Conservation (phyloP, 2,113 vertebrate genomes). For the Eudorcas thomsonii region DNA sequence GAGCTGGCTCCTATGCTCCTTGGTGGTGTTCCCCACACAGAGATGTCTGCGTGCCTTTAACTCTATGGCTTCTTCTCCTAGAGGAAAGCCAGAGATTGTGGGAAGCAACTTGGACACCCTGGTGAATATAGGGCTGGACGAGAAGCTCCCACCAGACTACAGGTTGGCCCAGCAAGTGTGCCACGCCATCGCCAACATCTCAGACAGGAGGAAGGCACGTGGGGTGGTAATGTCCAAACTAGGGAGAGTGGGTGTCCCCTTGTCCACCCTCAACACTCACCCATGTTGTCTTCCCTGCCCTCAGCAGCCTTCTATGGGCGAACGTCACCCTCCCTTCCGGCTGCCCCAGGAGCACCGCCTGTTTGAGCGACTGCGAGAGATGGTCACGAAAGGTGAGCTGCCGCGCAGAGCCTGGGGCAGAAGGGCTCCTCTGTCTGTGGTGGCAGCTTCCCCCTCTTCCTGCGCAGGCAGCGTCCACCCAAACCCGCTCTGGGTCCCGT, state of each 20-base stretch:
- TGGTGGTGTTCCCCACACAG: not conserved
- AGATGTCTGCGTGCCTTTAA: not conserved
- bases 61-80: constrained; percentile 59
- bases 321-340: constrained; percentile 84
- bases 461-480: constrained; percentile 78
- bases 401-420: not conserved
- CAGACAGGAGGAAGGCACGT: constrained; percentile 85
- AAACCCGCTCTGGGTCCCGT: constrained; percentile 91
- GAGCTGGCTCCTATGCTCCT: not conserved
- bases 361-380: constrained; percentile 85
- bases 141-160: constrained; percentile 89
- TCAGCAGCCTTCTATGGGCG: constrained; percentile 79
- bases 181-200: constrained; percentile 87
- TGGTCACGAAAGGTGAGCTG: constrained; percentile 87
- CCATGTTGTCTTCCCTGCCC: not conserved
- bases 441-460: not conserved
- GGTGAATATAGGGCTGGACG: constrained; percentile 87
- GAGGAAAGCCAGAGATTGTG: constrained; percentile 93
- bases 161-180: constrained; percentile 90
- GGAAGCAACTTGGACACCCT: constrained; percentile 94
- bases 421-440: not conserved
- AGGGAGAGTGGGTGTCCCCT: not conserved
- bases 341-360: constrained; percentile 89
- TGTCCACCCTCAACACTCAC: accelerated
- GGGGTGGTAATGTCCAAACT: not conserved